Conservation (phyloP, 2,113 vertebrate species). For the Ophthalmolycus amberensis region DNA sequence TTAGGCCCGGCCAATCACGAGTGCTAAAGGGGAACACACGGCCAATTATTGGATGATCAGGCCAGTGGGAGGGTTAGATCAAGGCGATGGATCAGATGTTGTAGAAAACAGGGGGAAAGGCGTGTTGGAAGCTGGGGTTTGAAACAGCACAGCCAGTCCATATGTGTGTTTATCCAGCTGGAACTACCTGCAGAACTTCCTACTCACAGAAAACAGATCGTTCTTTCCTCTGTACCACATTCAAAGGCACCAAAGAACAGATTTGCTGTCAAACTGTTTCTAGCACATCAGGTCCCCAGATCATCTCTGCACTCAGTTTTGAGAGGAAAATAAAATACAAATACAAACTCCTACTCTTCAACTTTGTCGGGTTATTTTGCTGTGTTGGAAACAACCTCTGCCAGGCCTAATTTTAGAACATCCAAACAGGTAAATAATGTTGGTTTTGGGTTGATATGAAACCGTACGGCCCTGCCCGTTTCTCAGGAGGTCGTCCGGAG, state of each 20-base stretch:
- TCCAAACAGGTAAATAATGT: conserved; percentile 26
- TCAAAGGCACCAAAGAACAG: conserved; percentile 16
- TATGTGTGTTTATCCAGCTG: conserved; percentile 41
- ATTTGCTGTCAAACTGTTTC: conserved; percentile 40
- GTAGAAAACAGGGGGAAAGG: not conserved
- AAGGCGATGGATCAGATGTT: not conserved
- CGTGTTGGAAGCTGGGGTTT: conserved; percentile 4
- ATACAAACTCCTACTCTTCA: conserved; percentile 11
- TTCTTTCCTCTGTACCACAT: conserved; percentile 9
- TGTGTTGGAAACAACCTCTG: not conserved
- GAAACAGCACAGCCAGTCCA: conserved; percentile 30
- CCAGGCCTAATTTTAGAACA: not conserved
- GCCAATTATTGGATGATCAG: not conserved
- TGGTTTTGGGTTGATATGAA: not conserved
- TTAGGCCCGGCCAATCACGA: not conserved
- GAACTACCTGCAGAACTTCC: conserved; percentile 22
- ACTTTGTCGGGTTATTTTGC: conserved; percentile 1
- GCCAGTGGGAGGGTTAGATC: not conserved
- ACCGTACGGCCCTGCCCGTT: not conserved
- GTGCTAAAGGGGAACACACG: not conserved
- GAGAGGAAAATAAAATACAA: not conserved
- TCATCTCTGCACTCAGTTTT: conserved; percentile 24
- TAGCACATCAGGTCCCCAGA: conserved; percentile 36
- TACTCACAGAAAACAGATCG: conserved; percentile 10
- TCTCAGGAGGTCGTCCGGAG: conserved; percentile 1